Percentiles rank a stretch among this genome's conserved stretches.
Conservation (phyloP, 2,888 invertebrate species). For the Chymomyza amoena region DNA sequence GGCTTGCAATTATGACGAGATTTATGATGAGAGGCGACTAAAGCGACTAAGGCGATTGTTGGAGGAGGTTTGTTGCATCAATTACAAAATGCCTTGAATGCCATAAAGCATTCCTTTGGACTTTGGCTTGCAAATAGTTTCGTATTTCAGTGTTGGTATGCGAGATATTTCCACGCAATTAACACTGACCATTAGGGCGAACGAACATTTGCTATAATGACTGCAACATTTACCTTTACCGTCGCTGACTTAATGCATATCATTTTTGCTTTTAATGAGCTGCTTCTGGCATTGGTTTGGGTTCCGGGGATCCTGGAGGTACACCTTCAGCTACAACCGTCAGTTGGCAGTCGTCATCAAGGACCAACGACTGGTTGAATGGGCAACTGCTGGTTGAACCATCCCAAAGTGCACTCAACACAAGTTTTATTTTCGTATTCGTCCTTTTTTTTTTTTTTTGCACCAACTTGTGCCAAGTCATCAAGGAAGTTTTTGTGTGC, state of each 20-base stretch:
- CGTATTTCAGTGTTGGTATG: constrained; percentile 49
- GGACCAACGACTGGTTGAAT: neutral
- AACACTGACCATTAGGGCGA: constrained; percentile 64
- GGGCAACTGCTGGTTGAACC: neutral
- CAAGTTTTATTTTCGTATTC: constrained; percentile 44
- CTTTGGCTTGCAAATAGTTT: constrained; percentile 7
- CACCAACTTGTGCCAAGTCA: constrained; percentile 41
- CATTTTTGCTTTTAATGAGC: constrained; percentile 68
- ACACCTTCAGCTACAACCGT: neutral
- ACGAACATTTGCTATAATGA: constrained; percentile 58
- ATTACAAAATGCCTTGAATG: constrained; percentile 8
- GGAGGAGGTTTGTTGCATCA: constrained; percentile 21
- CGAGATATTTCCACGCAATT: constrained; percentile 55
- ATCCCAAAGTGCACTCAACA: constrained; percentile 65
- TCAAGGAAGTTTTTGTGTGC: constrained; percentile 8
- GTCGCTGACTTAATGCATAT: constrained; percentile 65
- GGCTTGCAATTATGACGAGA: constrained; percentile 61
- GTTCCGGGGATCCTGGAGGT: no score
- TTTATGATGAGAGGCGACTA: constrained; percentile 63
- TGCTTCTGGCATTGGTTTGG: constrained; percentile 28
- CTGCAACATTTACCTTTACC: constrained; percentile 33
- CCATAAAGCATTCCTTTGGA: neutral
- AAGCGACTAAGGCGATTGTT: constrained; percentile 18
- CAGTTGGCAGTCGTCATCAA: neutral
- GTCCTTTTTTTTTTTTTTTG: neutral